phyloP scores from a whole-genome alignment of 2,113 vertebrate species.

The Alosa alosa region DNA sequence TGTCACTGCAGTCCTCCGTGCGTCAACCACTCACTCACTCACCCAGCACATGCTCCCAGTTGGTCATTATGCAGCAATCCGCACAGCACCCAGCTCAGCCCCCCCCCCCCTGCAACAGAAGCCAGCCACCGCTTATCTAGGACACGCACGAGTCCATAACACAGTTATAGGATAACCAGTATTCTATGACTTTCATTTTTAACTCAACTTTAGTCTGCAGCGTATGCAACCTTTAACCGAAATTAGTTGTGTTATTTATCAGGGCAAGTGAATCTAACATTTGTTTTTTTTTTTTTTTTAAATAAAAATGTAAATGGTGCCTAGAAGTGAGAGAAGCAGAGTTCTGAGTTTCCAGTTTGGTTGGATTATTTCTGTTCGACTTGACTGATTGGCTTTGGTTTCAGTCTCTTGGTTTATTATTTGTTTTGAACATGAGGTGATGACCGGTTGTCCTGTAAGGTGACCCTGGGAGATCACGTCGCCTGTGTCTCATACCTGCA shows the following conservation, averaged over 20 bases:
- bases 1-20: neutral
- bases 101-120: neutral
- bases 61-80: neutral
- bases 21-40: neutral
- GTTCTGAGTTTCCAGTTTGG: neutral
- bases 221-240: neutral
- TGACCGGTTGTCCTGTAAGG: slow-evolving; percentile 7
- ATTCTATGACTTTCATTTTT: neutral
- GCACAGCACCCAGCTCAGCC: neutral
- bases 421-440: neutral
- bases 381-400: neutral
- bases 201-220: neutral
- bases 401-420: neutral
- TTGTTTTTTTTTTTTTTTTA: no score
- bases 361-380: neutral
- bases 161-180: neutral
- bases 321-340: neutral
- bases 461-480: neutral
- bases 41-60: neutral
- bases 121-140: neutral
- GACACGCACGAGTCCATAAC: neutral
- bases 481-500: neutral
- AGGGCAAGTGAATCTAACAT: neutral
- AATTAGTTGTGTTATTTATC: neutral
- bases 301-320: no score